A percentile compares a stretch with the other conserved stretches of the same genome.
phyloP scores from a whole-genome alignment of 2,797 vertebrate genomes.

The Glyptemys insculpta region DNA sequence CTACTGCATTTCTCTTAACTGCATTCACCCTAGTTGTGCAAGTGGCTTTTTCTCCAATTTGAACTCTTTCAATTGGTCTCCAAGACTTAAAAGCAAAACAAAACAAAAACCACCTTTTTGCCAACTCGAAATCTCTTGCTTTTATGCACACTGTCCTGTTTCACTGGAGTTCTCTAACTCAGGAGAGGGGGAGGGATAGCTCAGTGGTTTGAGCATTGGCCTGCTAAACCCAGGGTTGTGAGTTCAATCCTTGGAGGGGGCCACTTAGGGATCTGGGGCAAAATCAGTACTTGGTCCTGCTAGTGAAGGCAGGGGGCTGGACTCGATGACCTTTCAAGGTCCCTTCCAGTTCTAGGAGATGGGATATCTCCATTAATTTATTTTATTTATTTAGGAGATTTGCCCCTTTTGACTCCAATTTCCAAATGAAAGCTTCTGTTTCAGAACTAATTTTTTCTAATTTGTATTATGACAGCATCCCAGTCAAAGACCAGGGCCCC shows the following conservation, averaged over 20 bases:
- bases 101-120: not conserved
- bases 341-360: too few species aligned
- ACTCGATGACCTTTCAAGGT: too few species aligned
- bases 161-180: not conserved
- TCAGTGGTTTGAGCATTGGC: too few species aligned
- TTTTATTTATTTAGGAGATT: too few species aligned
- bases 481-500: not conserved
- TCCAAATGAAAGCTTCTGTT: not conserved
- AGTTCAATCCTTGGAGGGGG: too few species aligned
- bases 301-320: too few species aligned
- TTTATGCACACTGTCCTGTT: not conserved
- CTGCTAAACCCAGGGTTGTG: too few species aligned
- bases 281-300: too few species aligned
- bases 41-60: not conserved
- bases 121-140: not conserved
- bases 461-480: not conserved
- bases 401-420: not conserved
- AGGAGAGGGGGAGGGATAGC: too few species aligned
- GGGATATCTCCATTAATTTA: too few species aligned
- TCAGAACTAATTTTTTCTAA: not conserved
- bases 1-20: not conserved
- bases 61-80: not conserved
- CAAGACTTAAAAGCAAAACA: not conserved
- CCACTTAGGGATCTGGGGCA: too few species aligned
- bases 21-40: not conserved